Percentiles rank a stretch among this genome's conserved stretches.
Evolutionary conservation across 2,888 invertebrate genomes (phyloP).

Genomic region (Luffia ferchaultella): DNA sequence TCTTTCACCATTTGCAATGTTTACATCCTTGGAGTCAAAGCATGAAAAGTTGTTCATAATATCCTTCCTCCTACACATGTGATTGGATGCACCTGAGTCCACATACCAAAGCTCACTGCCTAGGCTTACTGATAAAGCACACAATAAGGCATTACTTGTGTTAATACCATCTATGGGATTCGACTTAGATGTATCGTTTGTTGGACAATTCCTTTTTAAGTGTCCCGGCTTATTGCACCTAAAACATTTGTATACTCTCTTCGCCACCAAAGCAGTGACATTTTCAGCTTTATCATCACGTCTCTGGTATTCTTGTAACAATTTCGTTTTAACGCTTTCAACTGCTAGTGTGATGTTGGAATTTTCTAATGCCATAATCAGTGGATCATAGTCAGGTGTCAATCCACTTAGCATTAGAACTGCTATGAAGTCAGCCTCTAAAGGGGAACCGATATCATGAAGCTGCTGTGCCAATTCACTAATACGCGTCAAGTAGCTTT

Average conservation of each 20-base stretch:
- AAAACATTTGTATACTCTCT: not conserved
- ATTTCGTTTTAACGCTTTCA: no score
- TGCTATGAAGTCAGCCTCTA: no score
- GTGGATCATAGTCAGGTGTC: constrained; percentile 14
- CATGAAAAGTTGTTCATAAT: not conserved
- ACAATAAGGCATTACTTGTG: not conserved
- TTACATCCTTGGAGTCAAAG: not conserved
- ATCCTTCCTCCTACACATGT: constrained; percentile 7
- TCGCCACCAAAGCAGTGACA: not conserved
- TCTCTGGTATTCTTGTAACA: no score
- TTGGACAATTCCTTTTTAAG: no score
- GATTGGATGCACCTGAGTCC: constrained; percentile 10
- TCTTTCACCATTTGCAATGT: not conserved
- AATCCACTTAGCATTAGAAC: constrained; percentile 17
- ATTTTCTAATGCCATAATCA: constrained; percentile 20
- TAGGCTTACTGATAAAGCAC: not conserved
- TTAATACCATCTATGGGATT: no score
- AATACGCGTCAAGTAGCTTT: no score
- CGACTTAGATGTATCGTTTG: no score
- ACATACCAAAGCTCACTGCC: not conserved
- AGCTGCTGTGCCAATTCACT: no score
- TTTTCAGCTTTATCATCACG: constrained; percentile 4
- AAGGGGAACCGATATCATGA: no score
- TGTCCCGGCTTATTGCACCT: constrained; percentile 1
- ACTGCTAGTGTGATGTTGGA: no score